A percentile compares a stretch with the other conserved stretches of the same genome.
These are phyloP conservation scores for Hippocampus zosterae DNA, from an alignment of 2,113 vertebrate species.

Conservation along the genomic window DNA sequence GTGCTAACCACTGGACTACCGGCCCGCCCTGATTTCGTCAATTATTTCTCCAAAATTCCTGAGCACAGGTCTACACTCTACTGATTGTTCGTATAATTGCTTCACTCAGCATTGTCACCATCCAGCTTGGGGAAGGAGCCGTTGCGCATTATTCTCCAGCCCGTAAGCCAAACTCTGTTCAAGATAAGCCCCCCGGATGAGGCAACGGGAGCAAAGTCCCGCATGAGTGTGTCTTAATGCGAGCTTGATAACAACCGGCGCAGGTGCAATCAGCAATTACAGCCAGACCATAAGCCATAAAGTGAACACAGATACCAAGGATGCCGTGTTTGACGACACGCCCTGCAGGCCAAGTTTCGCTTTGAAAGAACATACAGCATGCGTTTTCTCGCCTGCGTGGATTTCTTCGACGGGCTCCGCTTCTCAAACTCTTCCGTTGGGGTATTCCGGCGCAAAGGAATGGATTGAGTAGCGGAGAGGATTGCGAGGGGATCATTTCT, in stretches of 20 bases:
- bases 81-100: background rate
- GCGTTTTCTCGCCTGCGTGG: slow-evolving; percentile 19
- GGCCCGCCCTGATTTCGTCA: too few relatives aligned
- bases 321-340: slow-evolving; percentile 27
- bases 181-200: slow-evolving; percentile 11
- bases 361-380: slow-evolving; percentile 21
- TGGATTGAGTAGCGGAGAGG: background rate
- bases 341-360: slow-evolving; percentile 18
- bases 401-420: slow-evolving; percentile 9
- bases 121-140: too few relatives aligned
- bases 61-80: background rate
- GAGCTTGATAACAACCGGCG: slow-evolving; percentile 26
- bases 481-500: background rate
- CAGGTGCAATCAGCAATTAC: slow-evolving; percentile 43
- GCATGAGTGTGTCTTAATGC: slow-evolving; percentile 1
- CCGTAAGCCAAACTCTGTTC: background rate
- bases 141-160: background rate
- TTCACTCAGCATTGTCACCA: background rate
- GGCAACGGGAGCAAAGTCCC: slow-evolving; percentile 54
- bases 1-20: too few relatives aligned
- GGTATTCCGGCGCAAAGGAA: background rate
- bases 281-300: slow-evolving; percentile 38
- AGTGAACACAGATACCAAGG: slow-evolving; percentile 39
- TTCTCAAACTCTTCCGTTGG: background rate
- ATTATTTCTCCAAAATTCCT: too few relatives aligned